Base-by-base conservation (phyloP, 2,888 invertebrate species). In the Aspidiotus destructor region DNA sequence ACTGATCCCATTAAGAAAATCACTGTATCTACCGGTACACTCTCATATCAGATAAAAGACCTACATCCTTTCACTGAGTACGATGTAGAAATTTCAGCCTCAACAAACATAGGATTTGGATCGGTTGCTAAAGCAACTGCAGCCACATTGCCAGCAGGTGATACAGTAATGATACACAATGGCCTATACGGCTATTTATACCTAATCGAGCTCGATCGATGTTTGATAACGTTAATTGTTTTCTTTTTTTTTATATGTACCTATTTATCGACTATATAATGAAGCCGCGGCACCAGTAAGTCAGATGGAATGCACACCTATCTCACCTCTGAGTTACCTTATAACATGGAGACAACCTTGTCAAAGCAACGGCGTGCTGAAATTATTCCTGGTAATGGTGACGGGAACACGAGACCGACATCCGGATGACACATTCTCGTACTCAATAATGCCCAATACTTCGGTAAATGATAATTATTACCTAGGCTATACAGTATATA, bases 341-440 rank as follows among this genome's bases (percentile, higher is more conserved):
- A 28, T 58, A 28, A 28, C 40, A 8, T 58, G 58, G 58, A 58
- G 40, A 58, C 58, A 58, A 40, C 58, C 58, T 28, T 58, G 58
- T 28, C 1, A 40, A 17, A 17, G 28, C 7, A 58, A 58, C 40
- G 58, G 58, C 8, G 40, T 58, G 7, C 13, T 58, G 28, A 58
- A 58, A 13, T 8, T 28, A 2, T 58, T 58, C 40, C 7, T 13
- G 13, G 58, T 58, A 7, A 58, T 28, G 8, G 58, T 58, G 17
- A 28, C 13, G 17, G 58, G 58, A 16, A 17, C 6, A 40, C 17
- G 58, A 58, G 13, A 58, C 16, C 16, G 40, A 2, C 58, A 58
- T 40, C 10, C 16, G 40, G 58, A 58, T 58, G 58, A 58, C 13
- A 28, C 13, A 6, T 58, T 58, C 40, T 58, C 58, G 8, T 58